A percentile compares a stretch with the other conserved stretches of the same genome.
These are phyloP conservation scores for Galerucella nymphaeae DNA, from an alignment of 2,888 invertebrate genomes.

Conservation along the genomic window DNA sequence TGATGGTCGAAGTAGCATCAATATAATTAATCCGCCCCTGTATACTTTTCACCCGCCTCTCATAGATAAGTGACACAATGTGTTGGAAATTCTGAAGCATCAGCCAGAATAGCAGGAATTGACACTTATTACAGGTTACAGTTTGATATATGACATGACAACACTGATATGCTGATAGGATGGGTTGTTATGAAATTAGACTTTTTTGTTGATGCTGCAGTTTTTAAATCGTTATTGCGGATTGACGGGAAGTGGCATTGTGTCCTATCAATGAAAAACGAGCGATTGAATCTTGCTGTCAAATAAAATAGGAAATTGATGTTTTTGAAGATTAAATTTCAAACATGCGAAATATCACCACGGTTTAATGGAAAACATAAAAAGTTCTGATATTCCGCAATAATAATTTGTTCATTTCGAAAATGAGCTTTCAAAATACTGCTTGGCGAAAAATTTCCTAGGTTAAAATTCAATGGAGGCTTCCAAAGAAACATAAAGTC, in stretches of 20 bases:
- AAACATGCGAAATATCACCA: background rate
- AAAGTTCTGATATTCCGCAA: too few relatives aligned
- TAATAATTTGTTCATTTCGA: too few relatives aligned
- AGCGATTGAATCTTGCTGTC: background rate
- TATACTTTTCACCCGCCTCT: background rate
- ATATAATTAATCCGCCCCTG: background rate
- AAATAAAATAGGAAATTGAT: background rate
- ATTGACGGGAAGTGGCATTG: background rate
- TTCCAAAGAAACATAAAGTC: too few relatives aligned
- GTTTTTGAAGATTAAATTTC: background rate
- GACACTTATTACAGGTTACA: constrained; percentile 21
- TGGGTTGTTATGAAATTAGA: constrained; percentile 15
- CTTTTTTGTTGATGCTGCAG: constrained; percentile 16
- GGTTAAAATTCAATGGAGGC: too few relatives aligned
- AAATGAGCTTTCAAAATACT: too few relatives aligned
- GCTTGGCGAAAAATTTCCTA: too few relatives aligned
- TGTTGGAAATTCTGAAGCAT: constrained; percentile 16
- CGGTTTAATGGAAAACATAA: too few relatives aligned
- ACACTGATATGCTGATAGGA: constrained; percentile 16
- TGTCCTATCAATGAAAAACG: constrained; percentile 8
- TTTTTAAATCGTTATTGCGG: constrained; percentile 8
- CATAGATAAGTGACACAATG: constrained; percentile 17
- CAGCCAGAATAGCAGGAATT: constrained; percentile 16
- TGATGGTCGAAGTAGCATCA: background rate
- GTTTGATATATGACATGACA: constrained; percentile 17